Base-by-base conservation (phyloP, 2,797 vertebrate genomes). In the Hoplostethus atlanticus region DNA sequence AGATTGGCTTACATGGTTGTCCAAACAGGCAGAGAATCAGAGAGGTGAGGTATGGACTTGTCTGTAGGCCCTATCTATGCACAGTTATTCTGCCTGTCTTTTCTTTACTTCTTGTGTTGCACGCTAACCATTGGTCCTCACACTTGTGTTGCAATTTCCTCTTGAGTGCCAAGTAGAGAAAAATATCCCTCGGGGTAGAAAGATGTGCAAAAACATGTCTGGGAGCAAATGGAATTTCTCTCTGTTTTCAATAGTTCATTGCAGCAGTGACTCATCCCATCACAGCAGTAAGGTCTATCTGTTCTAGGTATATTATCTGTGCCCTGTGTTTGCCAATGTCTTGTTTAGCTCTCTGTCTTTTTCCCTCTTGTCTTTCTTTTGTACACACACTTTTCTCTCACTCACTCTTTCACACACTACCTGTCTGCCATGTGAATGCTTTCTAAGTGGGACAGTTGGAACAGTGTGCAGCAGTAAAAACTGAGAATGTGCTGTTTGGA, bases 161-260 rank as follows among this genome's bases (percentile, higher is more conserved):
- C 31, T 34, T 16, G 2, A 56, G 62, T 62, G 17, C 65, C 62
- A 46, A 12, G 47, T 42, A 47, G 59, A 73, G 48, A 84, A 75
- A 77, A 83, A 73, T 64, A 79, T 46, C 60, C 79, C 76, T 65
- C 3, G 6, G 73, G 87, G 70, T 75, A 52, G 60, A 47, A 17
- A 44, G 82, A 91, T 92, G 83, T 92, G 91, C 68, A 88, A 87
- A 87, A 91, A 92, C 91, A 90, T 80, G 90, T 91, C 83, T 84
- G 76, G 75, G 77, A 80, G 77, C 82, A 81, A 83, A 88, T 72
- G 84, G 84, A 92, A 92, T 89, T 87, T 80, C 21, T 46, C 69
- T 77, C 38, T 60, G 44, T 64, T 76, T 71, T 81, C 54, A 68
- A 69, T 81, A 73, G 71, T 68, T 55, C 64, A 50, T 54, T 13